A percentile compares a stretch with the other conserved stretches of the same genome.
Conservation (phyloP, 2,797 vertebrate species). For the Staurois parvus region DNA sequence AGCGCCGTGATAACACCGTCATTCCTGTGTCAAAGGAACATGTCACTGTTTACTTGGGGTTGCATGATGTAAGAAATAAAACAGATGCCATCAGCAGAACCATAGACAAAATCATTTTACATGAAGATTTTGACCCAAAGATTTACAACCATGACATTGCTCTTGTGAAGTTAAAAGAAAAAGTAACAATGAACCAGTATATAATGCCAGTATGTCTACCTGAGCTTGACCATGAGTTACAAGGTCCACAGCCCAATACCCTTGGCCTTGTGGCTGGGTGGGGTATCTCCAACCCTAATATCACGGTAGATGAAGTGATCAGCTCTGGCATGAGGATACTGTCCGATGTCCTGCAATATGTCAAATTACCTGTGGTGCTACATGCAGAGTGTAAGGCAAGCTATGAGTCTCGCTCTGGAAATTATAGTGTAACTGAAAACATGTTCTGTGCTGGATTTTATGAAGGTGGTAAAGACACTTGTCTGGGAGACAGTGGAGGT, state of each 20-base stretch:
- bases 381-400: constrained; percentile 88
- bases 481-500: constrained; percentile 95
- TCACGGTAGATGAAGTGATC: constrained; percentile 76
- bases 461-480: constrained; percentile 91
- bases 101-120: constrained; percentile 84
- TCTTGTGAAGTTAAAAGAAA: constrained; percentile 83
- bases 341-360: constrained; percentile 88
- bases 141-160: constrained; percentile 96
- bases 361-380: constrained; percentile 91
- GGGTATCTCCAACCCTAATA: constrained; percentile 90
- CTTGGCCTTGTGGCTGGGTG: constrained; percentile 94
- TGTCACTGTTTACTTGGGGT: constrained; percentile 85
- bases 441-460: constrained; percentile 97
- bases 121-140: constrained; percentile 88
- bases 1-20: constrained; percentile 85
- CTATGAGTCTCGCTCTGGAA: constrained; percentile 86
- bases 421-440: constrained; percentile 92
- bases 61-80: constrained; percentile 81
- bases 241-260: constrained; percentile 78
- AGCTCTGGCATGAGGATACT: constrained; percentile 77
- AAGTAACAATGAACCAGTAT: constrained; percentile 75
- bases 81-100: constrained; percentile 77
- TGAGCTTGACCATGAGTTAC: constrained; percentile 70
- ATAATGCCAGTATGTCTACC: constrained; percentile 90
- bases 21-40: constrained; percentile 85